Percentiles rank a stretch among this genome's conserved stretches.
Evolutionary conservation across 2,888 invertebrate species (phyloP).

Genomic region (Nesidiocoris tenuis): DNA sequence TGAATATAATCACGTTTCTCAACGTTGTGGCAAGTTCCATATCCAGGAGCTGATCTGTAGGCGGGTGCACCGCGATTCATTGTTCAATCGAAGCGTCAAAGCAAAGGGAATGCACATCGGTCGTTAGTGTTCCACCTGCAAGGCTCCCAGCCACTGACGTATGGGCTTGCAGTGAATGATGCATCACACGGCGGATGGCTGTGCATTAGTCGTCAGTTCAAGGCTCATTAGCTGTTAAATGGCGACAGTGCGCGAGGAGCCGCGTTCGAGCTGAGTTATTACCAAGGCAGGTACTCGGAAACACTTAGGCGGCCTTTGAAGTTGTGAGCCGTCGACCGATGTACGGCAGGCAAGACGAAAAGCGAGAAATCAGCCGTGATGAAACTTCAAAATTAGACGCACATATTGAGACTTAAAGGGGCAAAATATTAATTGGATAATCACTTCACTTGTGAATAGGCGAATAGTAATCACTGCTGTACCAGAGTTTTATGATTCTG

Average conservation of each 20-base stretch:
- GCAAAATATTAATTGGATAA: no score
- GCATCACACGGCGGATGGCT: conserved; percentile 27
- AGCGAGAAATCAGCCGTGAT: not conserved
- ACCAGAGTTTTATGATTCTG: no score
- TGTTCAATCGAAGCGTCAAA: not conserved
- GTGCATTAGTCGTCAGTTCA: conserved; percentile 30
- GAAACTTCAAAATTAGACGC: not conserved
- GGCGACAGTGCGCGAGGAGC: not conserved
- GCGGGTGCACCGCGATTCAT: not conserved
- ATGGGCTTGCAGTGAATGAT: conserved; percentile 18
- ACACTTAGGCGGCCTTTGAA: not conserved
- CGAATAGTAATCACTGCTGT: no score
- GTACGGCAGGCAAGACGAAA: not conserved
- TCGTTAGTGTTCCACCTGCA: not conserved
- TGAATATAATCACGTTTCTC: no score
- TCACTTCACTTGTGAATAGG: not conserved
- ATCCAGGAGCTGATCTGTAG: not conserved
- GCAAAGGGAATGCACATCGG: not conserved
- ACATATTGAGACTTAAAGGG: no score
- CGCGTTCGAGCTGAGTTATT: not conserved
- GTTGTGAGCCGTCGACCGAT: not conserved
- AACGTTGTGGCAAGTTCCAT: no score
- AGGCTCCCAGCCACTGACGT: conserved; percentile 11
- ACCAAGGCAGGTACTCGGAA: not conserved
- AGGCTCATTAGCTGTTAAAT: conserved; percentile 34